A percentile compares a stretch with the other conserved stretches of the same genome.
phyloP scores from a whole-genome alignment of 2,888 invertebrate species.

The Graphium colonna region DNA sequence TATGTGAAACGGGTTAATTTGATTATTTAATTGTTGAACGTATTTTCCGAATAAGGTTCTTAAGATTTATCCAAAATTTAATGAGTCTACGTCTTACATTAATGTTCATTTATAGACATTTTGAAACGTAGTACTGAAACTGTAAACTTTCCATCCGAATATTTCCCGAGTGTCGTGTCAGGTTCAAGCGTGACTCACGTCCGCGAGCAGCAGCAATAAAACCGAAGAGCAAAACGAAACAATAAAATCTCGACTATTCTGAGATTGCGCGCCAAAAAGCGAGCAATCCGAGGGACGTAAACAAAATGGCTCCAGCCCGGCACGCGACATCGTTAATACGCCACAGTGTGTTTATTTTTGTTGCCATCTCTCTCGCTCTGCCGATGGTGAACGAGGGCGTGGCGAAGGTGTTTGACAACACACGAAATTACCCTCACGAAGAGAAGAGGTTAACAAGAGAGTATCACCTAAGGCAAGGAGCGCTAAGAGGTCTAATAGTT shows the following conservation, averaged over 20 bases:
- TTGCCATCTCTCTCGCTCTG: slow-evolving; percentile 66
- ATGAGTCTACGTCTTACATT: no score
- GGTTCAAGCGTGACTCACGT: slow-evolving; percentile 47
- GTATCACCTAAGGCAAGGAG: slow-evolving; percentile 84
- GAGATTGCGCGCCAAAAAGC: slow-evolving; percentile 55
- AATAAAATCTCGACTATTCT: slow-evolving; percentile 61
- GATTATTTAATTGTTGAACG: no score
- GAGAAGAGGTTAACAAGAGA: slow-evolving; percentile 77
- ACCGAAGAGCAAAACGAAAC: slow-evolving; percentile 55
- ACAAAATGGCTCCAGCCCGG: slow-evolving; percentile 71
- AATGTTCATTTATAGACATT: no score
- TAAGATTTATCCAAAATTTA: no score
- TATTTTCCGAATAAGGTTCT: no score
- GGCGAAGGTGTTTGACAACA: slow-evolving; percentile 56
- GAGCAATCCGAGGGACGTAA: slow-evolving; percentile 55
- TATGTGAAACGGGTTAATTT: no score
- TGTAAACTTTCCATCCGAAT: slow-evolving; percentile 5
- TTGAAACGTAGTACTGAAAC: not conserved
- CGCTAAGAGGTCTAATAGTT: slow-evolving; percentile 83
- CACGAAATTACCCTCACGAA: slow-evolving; percentile 52
- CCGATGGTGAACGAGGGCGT: slow-evolving; percentile 65
- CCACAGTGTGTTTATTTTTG: slow-evolving; percentile 74
- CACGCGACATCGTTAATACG: slow-evolving; percentile 69
- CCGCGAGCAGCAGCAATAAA: slow-evolving; percentile 35
- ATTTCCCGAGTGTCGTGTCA: slow-evolving; percentile 19